Evolutionary conservation across 2,113 vertebrate genomes (phyloP).

Genomic region (Donacobius atricapilla): DNA sequence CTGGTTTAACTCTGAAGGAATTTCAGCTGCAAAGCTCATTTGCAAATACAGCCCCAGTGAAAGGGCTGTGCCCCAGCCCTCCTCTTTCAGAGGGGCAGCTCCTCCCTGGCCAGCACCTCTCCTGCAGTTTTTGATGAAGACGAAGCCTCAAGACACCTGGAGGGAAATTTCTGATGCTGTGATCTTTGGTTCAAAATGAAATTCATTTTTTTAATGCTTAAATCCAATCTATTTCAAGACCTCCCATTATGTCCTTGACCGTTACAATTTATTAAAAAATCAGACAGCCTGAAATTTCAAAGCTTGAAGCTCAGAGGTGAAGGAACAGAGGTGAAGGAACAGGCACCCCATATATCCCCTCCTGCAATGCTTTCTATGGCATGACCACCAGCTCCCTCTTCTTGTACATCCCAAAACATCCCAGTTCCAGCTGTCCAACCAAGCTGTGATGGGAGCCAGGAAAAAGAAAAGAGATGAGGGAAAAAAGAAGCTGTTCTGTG

Average conservation of each 20-base stretch:
- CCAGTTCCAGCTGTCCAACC: neutral
- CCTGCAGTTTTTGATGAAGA: fast-evolving
- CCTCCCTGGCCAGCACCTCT: neutral
- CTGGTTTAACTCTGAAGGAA: neutral
- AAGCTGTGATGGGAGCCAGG: neutral
- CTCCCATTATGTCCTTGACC: neutral
- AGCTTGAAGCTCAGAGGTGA: neutral
- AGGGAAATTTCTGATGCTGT: neutral
- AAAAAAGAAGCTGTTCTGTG: neutral
- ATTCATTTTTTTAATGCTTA: fast-evolving
- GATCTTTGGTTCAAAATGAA: neutral
- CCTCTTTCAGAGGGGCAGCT: fast-evolving
- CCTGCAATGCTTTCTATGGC: neutral
- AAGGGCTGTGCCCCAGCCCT: neutral
- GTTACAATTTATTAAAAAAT: neutral
- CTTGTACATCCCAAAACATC: neutral
- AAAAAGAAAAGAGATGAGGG: neutral
- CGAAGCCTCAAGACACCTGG: fast-evolving
- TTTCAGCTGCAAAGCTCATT: neutral
- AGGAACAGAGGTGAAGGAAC: neutral
- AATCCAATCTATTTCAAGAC: neutral
- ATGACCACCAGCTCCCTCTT: neutral
- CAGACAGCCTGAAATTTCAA: neutral
- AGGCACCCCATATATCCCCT: neutral
- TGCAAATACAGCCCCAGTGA: neutral